Base-by-base conservation (phyloP, 2,888 invertebrate genomes). In the Junonia oenone region DNA sequence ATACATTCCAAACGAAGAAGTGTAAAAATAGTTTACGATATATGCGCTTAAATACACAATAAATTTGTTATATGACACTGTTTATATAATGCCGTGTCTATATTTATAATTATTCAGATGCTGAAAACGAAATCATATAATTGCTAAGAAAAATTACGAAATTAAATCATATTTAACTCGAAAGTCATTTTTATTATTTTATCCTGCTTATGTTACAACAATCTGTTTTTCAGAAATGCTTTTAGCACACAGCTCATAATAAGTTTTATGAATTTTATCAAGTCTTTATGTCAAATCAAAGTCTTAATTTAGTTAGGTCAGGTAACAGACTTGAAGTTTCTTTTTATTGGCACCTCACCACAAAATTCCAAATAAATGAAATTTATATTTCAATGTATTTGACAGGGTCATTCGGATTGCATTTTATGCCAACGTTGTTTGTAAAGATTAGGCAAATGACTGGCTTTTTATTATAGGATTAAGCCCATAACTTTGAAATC, bases 111-210 rank as follows among this genome's bases (percentile, higher is more conserved):
- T 83, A 85, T 80, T 83, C 81, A 79, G 79, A 87, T 80, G 88
- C 88, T 85, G 87, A 85, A 76, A 85, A 86, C 82, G 84, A 88
- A 89, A 87, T 73, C 75, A 72, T 86, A 84, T 85, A 88, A 86
- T 81, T 85, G 88, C 88, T 89, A 90, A 88, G 89, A 89, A 83
- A 86, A 83, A 87, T 87, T 87, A 89, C 82, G 82, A 85, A 89
- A 90, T 88, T 89, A 89, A 89, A 89, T 83, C 85, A 87, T 90
- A 90, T 90, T 90, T 89, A 89, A 90, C 88, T 88, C 84, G 88
- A 83, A 74, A 65, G 58, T 56, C 61, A 45, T 65, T 63, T 72
- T 65, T 71, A 57, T 67, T 64, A 67, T 63, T 68, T 63, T 43
- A 31, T 48, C 22, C 46, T n/a, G n/a, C n/a, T n/a, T n/a, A n/a